Base-by-base conservation (phyloP, 1,140 invertebrate species). In the Drosophila nasuta region DNA sequence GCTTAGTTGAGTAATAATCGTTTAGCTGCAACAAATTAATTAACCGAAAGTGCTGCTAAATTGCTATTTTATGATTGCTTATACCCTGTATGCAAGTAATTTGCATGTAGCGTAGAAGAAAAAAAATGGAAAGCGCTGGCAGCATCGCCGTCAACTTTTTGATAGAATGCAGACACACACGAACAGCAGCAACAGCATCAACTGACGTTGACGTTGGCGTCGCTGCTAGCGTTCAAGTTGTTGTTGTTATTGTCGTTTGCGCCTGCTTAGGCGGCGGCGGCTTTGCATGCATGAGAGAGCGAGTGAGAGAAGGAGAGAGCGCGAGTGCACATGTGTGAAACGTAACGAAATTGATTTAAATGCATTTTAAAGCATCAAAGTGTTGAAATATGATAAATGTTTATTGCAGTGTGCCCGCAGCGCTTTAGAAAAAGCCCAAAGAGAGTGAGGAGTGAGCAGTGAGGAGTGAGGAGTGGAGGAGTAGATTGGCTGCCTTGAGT, bases 381-480 rank as follows among this genome's bases (percentile, higher is more conserved):
- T 90, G 86, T 90, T 90, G 86, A 90, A 90, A 90, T 77, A 82
- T 86, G 86, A 90, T 90, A 75, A 90, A 90, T 90, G 86, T 82
- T 86, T 77, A 82, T 90, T 70, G 67, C 69, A 76, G 57, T 68
- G 54, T 58, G 72, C 59, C 64, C 64, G 72, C 33, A 58, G 72
- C 67, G 71, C 49, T 11, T 57, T 17, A 58, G 15, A 41, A 56
- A 38, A 15, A 13, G 7, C 11, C 2, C n/a, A 38, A 28, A 33
- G 11, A 63, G 20, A 45, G 20, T 43, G 56, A 13, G 45, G 20
- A 45, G 20, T 43, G 56, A 13, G 45, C 20, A 11, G 15, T 48
- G 48, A 13, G 5, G 7, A 41, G 63, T 3, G 8, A 43, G 35
- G 45, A 52, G 20, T 11, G 41, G 30, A 41, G 28, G 17, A 25